phyloP scores from a whole-genome alignment of 2,113 vertebrate genomes.

The Anoura caudifer region DNA sequence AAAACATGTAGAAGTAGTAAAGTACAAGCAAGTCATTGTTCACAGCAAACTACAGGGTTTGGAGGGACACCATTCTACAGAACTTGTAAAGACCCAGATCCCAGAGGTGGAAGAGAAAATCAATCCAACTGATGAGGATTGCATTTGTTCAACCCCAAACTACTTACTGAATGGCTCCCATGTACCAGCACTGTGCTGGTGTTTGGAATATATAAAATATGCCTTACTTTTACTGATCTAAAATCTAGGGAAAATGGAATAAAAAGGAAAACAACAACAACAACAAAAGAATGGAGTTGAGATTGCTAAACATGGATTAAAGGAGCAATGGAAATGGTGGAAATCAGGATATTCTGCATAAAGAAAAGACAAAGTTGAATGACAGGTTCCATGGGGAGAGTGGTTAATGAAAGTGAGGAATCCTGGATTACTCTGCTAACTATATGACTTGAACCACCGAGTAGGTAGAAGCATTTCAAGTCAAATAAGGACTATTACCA shows the following conservation, averaged over 20 bases:
- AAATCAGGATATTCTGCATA: not conserved
- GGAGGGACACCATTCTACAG: not conserved
- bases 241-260: not conserved
- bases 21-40: not conserved
- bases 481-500: not conserved
- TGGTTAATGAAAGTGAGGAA: not conserved
- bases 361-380: not conserved
- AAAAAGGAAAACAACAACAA: not conserved
- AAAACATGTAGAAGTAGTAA: not conserved
- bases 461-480: not conserved
- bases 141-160: not conserved
- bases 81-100: not conserved
- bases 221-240: not conserved
- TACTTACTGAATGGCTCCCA: not conserved
- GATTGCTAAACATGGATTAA: not conserved
- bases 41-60: not conserved
- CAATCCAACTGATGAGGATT: not conserved
- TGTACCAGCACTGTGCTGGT: not conserved
- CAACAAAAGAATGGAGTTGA: not conserved
- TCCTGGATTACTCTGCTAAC: not conserved
- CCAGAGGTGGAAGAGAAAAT: not conserved
- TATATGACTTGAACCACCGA: not conserved
- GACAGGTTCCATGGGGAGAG: not conserved
- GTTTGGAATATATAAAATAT: not conserved
- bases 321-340: not conserved